phyloP scores from a whole-genome alignment of 2,888 invertebrate genomes.

The Hydrotaea cyrtoneurina region DNA sequence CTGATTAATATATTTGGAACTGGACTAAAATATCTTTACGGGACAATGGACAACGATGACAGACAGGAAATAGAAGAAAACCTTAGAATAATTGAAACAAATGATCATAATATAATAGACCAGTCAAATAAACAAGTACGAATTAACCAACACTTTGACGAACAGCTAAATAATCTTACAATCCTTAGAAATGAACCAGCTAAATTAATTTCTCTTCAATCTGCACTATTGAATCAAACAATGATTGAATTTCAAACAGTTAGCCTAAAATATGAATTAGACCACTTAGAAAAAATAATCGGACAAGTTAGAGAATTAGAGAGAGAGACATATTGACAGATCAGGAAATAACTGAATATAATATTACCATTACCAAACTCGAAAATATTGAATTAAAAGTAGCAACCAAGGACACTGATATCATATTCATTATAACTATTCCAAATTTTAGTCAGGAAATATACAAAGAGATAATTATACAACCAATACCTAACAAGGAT shows the following conservation, averaged over 20 bases:
- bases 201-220: neutral
- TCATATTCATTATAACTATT: conserved; percentile 1
- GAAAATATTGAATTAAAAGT: conserved; percentile 2
- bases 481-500: neutral
- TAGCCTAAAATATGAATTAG: conserved; percentile 1
- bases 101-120: conserved; percentile 3
- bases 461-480: neutral
- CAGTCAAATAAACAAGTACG: conserved; percentile 5
- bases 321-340: neutral
- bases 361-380: neutral
- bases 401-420: neutral
- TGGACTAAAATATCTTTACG: conserved; percentile 15
- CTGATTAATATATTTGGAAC: conserved; percentile 23
- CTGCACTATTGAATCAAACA: neutral
- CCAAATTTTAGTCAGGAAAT: neutral
- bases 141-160: conserved; percentile 17
- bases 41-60: neutral
- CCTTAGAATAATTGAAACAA: neutral
- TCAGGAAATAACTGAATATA: neutral
- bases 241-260: neutral
- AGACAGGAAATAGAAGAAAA: neutral
- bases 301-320: conserved; percentile 2
- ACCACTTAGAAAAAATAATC: neutral
- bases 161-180: conserved; percentile 1
- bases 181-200: conserved; percentile 13